These are phyloP conservation scores for Neria commutata DNA, from an alignment of 2,888 invertebrate genomes.

Conservation along the genomic window DNA sequence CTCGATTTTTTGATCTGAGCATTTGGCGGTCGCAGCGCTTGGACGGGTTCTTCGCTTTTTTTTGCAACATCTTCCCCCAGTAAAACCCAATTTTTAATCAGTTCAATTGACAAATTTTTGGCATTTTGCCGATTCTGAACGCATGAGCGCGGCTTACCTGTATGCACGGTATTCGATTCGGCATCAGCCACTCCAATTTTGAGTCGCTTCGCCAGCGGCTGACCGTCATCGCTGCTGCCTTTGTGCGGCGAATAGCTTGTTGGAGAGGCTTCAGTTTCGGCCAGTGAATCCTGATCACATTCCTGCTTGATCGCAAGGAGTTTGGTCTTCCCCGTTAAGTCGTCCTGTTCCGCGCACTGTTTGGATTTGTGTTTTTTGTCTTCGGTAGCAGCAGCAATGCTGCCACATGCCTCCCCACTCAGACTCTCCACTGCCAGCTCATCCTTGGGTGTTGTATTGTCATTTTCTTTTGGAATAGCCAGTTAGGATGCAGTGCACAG, in stretches of 20 bases:
- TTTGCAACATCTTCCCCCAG: neutral
- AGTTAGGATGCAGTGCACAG: constrained; percentile 13
- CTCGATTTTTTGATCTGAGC: no score
- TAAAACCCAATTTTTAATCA: no score
- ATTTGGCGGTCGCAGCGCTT: neutral
- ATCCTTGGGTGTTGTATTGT: constrained; percentile 68
- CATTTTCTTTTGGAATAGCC: constrained; percentile 58
- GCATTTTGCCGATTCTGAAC: no score
- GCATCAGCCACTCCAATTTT: constrained; percentile 85
- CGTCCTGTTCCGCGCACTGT: constrained; percentile 58
- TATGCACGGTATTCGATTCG: constrained; percentile 88
- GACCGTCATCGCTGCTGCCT: constrained; percentile 45
- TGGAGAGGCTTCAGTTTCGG: constrained; percentile 15
- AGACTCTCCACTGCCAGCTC: constrained; percentile 32
- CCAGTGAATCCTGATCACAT: constrained; percentile 33
- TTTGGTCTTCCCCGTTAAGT: constrained; percentile 35
- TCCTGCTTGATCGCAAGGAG: constrained; percentile 50
- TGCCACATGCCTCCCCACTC: no score
- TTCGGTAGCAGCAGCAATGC: no score
- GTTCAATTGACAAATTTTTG: no score
- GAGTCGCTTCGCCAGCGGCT: constrained; percentile 70
- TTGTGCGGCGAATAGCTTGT: constrained; percentile 22
- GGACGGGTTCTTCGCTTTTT: neutral
- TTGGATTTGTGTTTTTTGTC: constrained; percentile 72
- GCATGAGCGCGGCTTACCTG: constrained; percentile 72